Evolutionary conservation across 2,113 vertebrate genomes (phyloP).

Genomic region (Axis porcinus): DNA sequence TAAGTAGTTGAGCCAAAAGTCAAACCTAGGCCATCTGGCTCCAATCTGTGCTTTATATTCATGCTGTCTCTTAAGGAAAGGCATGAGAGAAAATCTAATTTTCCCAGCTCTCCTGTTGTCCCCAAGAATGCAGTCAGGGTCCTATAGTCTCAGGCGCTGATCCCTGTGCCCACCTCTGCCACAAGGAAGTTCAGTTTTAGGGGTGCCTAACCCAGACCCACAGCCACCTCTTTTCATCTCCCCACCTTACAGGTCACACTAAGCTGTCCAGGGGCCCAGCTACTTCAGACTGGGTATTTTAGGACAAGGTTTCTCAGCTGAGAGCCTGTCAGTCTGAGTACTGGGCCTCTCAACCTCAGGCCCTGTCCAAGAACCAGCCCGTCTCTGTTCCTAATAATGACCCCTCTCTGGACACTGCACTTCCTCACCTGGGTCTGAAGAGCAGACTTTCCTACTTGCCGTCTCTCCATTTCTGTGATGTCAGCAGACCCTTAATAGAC

Average conservation of each 20-base stretch:
- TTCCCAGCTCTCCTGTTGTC: not conserved
- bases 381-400: not conserved
- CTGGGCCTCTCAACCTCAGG: not conserved
- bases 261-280: not conserved
- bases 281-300: not conserved
- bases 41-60: not conserved
- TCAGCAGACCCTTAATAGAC: not conserved
- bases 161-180: not conserved
- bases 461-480: not conserved
- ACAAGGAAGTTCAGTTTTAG: not conserved
- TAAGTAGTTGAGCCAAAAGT: not conserved
- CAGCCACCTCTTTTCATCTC: not conserved
- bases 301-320: not conserved
- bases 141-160: not conserved
- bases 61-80: not conserved
- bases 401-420: not conserved
- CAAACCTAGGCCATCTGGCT: not conserved
- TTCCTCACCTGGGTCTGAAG: not conserved
- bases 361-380: not conserved
- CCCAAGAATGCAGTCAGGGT: not conserved
- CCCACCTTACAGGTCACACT: not conserved
- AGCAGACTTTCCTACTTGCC: not conserved
- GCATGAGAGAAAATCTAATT: not conserved
- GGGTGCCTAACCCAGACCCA: not conserved
- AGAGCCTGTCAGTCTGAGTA: not conserved